Conservation (phyloP, 2,888 invertebrate genomes). For the Holacanthella duospinosa region DNA sequence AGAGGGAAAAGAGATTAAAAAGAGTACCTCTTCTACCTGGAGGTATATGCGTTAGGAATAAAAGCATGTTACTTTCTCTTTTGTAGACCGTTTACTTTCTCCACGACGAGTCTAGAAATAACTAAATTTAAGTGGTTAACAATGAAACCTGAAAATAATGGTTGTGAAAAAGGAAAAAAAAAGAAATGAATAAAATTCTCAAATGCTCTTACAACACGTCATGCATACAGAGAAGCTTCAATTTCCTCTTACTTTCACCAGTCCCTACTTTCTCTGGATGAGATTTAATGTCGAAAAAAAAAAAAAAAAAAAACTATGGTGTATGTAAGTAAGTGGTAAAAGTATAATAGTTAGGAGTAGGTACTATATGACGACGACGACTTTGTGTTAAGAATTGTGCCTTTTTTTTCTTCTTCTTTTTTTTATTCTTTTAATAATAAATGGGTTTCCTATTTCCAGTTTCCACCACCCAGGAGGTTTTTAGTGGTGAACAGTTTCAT, state of each 20-base stretch:
- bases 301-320: too few species aligned
- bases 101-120: background rate
- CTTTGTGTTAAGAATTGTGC: background rate
- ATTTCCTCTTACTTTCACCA: constrained; percentile 17
- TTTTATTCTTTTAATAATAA: too few species aligned
- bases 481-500: too few species aligned
- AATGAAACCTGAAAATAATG: constrained; percentile 1
- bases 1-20: background rate
- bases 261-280: constrained; percentile 11
- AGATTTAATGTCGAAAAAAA: background rate
- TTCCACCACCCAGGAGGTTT: too few species aligned
- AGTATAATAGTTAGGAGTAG: background rate
- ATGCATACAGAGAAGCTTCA: constrained; percentile 28
- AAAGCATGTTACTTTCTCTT: too few species aligned
- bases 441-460: constrained; percentile 23
- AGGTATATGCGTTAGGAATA: too few species aligned
- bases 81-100: background rate
- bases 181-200: constrained; percentile 5
- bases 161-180: background rate
- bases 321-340: too few species aligned
- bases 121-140: constrained; percentile 1
- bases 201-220: constrained; percentile 23
- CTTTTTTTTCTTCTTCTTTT: constrained; percentile 12
- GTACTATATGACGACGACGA: too few species aligned
- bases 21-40: background rate